Conservation (phyloP, 2,113 vertebrate species). For the Rallus limicola region DNA sequence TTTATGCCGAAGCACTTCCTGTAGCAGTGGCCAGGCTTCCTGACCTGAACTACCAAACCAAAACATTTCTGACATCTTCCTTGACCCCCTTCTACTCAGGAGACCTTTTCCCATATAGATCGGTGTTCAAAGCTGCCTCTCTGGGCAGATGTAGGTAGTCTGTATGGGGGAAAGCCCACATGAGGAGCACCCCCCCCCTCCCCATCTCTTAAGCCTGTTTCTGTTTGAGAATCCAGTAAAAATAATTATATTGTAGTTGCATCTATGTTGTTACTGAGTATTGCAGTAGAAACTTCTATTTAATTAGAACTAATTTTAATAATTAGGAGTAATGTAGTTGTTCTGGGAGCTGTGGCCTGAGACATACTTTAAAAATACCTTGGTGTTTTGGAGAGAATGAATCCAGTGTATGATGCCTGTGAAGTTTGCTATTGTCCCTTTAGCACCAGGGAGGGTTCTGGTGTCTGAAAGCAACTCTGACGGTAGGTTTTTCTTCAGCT, state of each 20-base stretch:
- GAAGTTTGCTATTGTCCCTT: neutral
- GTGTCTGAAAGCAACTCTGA: neutral
- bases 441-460: neutral
- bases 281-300: neutral
- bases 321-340: neutral
- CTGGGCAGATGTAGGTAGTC: rapidly evolving
- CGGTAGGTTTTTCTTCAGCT: neutral
- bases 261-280: neutral
- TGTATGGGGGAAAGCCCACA: neutral
- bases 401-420: neutral
- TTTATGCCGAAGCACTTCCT: rapidly evolving
- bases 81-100: neutral
- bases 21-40: neutral
- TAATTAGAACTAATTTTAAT: neutral
- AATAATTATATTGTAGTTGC: neutral
- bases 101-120: rapidly evolving
- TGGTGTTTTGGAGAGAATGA: neutral
- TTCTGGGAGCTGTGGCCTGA: neutral
- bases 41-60: neutral
- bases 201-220: neutral
- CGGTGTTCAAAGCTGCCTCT: neutral
- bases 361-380: neutral
- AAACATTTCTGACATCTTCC: neutral
- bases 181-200: too few relatives aligned
- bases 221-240: neutral